Percentiles rank a stretch among this genome's conserved stretches.
These are phyloP conservation scores for Xiphophorus maculatus DNA, from an alignment of 2,113 vertebrate genomes.

Conservation along the genomic window DNA sequence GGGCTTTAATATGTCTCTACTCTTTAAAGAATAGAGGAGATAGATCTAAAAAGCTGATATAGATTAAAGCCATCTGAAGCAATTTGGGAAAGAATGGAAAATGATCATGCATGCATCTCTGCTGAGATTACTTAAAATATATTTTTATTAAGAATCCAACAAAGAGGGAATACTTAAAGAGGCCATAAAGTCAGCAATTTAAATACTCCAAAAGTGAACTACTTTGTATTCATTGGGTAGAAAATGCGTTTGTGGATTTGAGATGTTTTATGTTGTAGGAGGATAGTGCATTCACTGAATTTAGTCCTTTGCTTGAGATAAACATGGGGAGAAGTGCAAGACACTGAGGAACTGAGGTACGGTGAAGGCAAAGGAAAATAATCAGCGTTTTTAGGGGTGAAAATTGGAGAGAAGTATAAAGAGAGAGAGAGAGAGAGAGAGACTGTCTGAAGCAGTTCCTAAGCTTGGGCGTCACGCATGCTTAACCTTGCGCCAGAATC, in stretches of 20 bases:
- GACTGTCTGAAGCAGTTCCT: conserved; percentile 70
- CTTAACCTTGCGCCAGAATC: conserved; percentile 81
- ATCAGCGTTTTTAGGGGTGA: conserved; percentile 21
- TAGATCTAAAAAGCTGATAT: conserved; percentile 39
- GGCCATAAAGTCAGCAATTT: conserved; percentile 45
- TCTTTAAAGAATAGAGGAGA: conserved; percentile 53
- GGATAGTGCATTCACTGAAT: conserved; percentile 20
- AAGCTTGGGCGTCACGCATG: conserved; percentile 78
- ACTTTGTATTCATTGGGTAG: conserved; percentile 17
- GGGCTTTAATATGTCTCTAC: conserved; percentile 42
- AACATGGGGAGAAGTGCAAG: conserved; percentile 22
- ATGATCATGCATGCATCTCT: neutral
- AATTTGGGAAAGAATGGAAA: neutral
- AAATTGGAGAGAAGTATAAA: conserved; percentile 20
- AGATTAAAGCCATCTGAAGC: conserved; percentile 31
- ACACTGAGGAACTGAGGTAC: conserved; percentile 1
- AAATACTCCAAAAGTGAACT: conserved; percentile 32
- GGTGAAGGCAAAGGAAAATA: conserved; percentile 34
- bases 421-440: conserved; percentile 55
- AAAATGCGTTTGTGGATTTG: conserved; percentile 42
- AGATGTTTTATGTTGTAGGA: conserved; percentile 37
- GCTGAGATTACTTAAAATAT: neutral
- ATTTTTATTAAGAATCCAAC: neutral
- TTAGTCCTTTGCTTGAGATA: conserved; percentile 38
- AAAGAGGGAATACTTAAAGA: conserved; percentile 25